Evolutionary conservation across 2,113 vertebrate genomes (phyloP).

Genomic region (Anser cygnoides): DNA sequence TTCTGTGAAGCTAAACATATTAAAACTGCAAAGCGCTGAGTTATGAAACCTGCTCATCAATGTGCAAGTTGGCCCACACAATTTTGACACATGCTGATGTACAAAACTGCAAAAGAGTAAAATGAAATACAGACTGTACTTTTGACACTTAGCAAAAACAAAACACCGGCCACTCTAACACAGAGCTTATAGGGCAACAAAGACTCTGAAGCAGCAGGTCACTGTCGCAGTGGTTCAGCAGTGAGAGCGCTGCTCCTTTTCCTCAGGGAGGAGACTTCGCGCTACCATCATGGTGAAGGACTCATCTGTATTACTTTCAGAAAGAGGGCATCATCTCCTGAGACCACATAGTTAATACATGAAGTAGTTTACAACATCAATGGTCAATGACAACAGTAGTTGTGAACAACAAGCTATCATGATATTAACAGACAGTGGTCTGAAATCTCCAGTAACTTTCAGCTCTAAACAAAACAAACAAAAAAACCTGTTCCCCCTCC

Average conservation of each 20-base stretch:
- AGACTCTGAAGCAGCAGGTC: background rate
- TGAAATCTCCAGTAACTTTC: background rate
- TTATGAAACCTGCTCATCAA: too few species aligned
- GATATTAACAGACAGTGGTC: background rate
- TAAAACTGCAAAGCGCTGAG: too few species aligned
- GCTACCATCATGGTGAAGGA: fast-evolving
- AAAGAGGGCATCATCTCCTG: background rate
- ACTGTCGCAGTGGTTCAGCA: background rate
- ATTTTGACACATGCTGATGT: background rate
- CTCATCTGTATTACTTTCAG: fast-evolving
- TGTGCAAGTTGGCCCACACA: background rate
- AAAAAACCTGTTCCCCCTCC: background rate
- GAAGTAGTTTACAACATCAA: fast-evolving
- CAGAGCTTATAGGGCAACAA: background rate
- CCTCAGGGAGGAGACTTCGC: background rate
- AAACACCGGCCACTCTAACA: background rate
- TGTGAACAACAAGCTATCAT: fast-evolving
- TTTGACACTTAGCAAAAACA: background rate
- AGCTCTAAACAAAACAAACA: background rate
- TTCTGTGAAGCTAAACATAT: too few species aligned
- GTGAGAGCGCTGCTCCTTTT: background rate
- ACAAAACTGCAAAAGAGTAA: background rate
- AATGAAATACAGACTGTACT: background rate
- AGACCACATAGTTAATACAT: fast-evolving
- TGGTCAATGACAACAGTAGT: background rate